Percentiles rank a stretch among this genome's conserved stretches.
phyloP scores from a whole-genome alignment of 2,113 vertebrate species.

The Neomonachus schauinslandi region DNA sequence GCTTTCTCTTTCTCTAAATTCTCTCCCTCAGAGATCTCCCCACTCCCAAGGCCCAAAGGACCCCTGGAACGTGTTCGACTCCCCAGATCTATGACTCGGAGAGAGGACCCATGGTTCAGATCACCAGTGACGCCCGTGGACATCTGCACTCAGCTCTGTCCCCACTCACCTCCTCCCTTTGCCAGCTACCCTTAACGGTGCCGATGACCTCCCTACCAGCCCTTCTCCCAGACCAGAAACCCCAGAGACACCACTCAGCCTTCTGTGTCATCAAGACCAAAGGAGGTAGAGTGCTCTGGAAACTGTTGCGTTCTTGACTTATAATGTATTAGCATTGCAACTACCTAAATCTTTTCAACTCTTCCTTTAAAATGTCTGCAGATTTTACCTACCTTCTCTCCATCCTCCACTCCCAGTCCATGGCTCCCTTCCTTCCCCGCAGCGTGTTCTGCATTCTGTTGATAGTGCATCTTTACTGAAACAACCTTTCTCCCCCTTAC shows the following conservation, averaged over 20 bases:
- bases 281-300: not conserved
- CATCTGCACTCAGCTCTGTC: not conserved
- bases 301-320: not conserved
- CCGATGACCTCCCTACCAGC: not conserved
- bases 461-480: not conserved
- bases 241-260: not conserved
- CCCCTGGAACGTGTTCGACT: fast-evolving
- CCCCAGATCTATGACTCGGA: not conserved
- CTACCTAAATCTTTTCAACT: not conserved
- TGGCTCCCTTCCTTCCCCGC: not conserved
- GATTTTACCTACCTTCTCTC: not conserved
- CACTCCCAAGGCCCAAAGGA: not conserved
- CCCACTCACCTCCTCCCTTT: not conserved
- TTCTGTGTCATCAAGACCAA: not conserved
- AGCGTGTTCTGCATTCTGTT: not conserved
- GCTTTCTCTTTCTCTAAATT: not conserved
- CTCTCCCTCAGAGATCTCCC: too few relatives aligned
- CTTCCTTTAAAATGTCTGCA: not conserved
- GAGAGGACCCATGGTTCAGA: not conserved
- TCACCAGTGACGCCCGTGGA: not conserved
- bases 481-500: not conserved
- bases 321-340: too few relatives aligned
- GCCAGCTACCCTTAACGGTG: not conserved
- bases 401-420: not conserved
- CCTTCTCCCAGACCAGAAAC: not conserved